These are phyloP conservation scores for Synanthedon tipuliformis DNA, from an alignment of 2,888 invertebrate genomes.

Conservation along the genomic window DNA sequence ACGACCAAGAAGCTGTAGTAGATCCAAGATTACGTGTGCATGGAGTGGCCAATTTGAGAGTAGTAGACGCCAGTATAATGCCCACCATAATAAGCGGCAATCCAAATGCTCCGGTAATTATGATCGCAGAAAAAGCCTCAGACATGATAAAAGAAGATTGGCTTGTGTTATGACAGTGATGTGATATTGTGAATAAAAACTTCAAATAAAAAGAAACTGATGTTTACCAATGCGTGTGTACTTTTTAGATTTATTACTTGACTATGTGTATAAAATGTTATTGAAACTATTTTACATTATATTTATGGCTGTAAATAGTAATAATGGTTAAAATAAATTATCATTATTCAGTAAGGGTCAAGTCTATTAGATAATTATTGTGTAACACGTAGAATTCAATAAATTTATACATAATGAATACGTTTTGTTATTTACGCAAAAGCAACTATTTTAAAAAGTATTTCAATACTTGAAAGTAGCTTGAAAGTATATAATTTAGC, in stretches of 20 bases:
- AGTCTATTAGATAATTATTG: not conserved
- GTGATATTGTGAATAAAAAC: not conserved
- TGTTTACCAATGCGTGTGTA: not conserved
- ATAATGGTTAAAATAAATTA: not conserved
- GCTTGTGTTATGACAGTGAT: slow-evolving; percentile 67
- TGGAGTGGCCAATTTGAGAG: slow-evolving; percentile 81
- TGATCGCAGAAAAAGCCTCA: slow-evolving; percentile 91
- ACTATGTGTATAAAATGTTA: not conserved
- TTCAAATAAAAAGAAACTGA: not conserved
- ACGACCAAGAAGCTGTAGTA: slow-evolving; percentile 82
- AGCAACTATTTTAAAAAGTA: too few relatives aligned
- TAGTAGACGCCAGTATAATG: slow-evolving; percentile 90
- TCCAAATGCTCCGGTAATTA: slow-evolving; percentile 89
- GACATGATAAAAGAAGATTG: slow-evolving; percentile 92
- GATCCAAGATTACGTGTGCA: slow-evolving; percentile 82
- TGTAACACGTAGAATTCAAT: too few relatives aligned
- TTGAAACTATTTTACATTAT: not conserved
- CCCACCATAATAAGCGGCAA: slow-evolving; percentile 90
- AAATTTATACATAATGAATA: too few relatives aligned
- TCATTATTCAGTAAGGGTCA: not conserved
- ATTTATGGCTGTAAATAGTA: not conserved
- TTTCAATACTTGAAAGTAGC: too few relatives aligned
- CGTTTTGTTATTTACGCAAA: too few relatives aligned
- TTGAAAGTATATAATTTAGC: too few relatives aligned
- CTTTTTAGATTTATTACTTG: not conserved